Evolutionary conservation across 2,888 invertebrate genomes (phyloP).

Genomic region (Macropis europaea): DNA sequence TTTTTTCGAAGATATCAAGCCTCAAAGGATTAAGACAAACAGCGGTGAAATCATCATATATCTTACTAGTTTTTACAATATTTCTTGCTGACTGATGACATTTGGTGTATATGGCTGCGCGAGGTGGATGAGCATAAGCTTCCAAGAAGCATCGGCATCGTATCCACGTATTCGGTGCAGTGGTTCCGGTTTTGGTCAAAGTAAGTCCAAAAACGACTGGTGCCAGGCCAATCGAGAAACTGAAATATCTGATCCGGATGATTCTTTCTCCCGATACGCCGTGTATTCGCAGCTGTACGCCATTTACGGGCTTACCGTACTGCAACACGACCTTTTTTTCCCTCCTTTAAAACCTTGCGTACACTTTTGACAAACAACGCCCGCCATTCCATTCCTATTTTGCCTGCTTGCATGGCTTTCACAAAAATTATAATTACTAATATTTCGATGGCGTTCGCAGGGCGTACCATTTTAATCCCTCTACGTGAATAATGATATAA

Average conservation of each 20-base stretch:
- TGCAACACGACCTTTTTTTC: conserved; percentile 15
- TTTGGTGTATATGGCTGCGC: neutral
- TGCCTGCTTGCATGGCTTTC: too few species aligned
- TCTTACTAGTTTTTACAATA: neutral
- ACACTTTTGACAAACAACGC: conserved; percentile 54
- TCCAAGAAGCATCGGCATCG: conserved; percentile 2
- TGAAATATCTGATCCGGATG: conserved; percentile 42
- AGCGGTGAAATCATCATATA: too few species aligned
- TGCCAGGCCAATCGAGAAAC: conserved; percentile 40
- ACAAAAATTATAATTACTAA: too few species aligned
- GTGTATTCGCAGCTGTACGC: conserved; percentile 46
- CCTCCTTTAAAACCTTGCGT: conserved; percentile 6
- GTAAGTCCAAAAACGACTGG: conserved; percentile 36
- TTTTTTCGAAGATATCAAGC: too few species aligned
- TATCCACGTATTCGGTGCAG: neutral
- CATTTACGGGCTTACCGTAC: conserved; percentile 44
- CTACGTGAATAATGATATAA: too few species aligned
- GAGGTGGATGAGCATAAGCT: conserved; percentile 1
- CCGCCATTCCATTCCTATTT: conserved; percentile 17
- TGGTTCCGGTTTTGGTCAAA: conserved; percentile 35
- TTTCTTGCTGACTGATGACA: neutral
- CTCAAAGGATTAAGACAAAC: too few species aligned
- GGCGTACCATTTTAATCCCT: too few species aligned
- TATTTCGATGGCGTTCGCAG: too few species aligned
- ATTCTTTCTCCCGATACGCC: conserved; percentile 29